Base-by-base conservation (phyloP, 2,797 vertebrate species). In the Macropus fuliginosus region DNA sequence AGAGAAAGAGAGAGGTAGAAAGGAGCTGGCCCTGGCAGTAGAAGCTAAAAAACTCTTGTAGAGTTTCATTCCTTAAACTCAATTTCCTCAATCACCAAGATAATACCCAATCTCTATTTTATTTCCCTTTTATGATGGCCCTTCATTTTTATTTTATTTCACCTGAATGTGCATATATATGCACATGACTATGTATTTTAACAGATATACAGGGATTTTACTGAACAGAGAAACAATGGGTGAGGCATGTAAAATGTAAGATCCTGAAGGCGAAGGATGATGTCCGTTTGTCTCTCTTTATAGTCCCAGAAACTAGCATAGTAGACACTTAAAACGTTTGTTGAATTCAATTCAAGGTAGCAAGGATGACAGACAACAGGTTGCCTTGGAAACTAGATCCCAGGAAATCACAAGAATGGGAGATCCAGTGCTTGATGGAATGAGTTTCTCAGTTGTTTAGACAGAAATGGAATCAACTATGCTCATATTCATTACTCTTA, bases 121-220 rank as follows among this genome's bases (percentile, higher is more conserved):
- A 46, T 95, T 91, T 94, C 55, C 54, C 50, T 91, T 95, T 94
- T 91, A 91, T 92, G 55, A 55, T 27, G 95, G 56, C 90, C 90
- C 59, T 34, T 81, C 40, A 90, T 91, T 81, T 91, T 97, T 90
- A 62, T 52, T 95, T 56, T 94, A 93, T 95, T 93, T 96, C 89
- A 92, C 55, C 89, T 27, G 52, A 10, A 34, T 9, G 59, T 93
- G 50, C 27, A 27, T 24, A 27, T 24, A 27, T 87, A 27, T 46
- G 40, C 3, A 9, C 16, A 40, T n/a, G 5, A 9, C 34, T 74
- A 5, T 74, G 34, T 16, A 8, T 81, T 46, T 21, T 81, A 9
- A 46, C 3, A 27, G 74, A 40, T 21, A 8, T 24, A 46, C 5
- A 6, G n/a, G 5, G 18, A 40, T 18, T 74, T 40, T 74, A 40